These are phyloP conservation scores for Pristionchus japonicus DNA, from an alignment of 2,888 invertebrate genomes.

Conservation along the genomic window DNA sequence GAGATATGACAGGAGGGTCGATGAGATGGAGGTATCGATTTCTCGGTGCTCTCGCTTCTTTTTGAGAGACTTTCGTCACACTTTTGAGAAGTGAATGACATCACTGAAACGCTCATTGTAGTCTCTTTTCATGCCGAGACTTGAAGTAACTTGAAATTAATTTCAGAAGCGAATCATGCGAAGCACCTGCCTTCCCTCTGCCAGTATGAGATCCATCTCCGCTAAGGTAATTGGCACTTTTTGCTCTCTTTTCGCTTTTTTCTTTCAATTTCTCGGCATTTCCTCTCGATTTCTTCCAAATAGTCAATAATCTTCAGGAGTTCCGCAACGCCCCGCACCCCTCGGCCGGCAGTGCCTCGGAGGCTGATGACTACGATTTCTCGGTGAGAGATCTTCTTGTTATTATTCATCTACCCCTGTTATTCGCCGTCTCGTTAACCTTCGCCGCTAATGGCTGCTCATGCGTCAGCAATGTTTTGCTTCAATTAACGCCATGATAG, in stretches of 20 bases:
- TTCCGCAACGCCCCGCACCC: constrained; percentile 70
- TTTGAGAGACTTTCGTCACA: too few species aligned
- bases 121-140: background rate
- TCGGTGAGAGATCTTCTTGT: constrained; percentile 59
- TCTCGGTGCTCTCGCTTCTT: too few species aligned
- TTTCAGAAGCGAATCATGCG: constrained; percentile 42
- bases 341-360: constrained; percentile 65
- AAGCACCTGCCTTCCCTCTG: constrained; percentile 39
- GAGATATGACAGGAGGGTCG: constrained; percentile 63
- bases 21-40: constrained; percentile 68
- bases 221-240: background rate
- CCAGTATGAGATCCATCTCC: constrained; percentile 43
- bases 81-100: too few species aligned
- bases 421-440: background rate
- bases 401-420: too few species aligned
- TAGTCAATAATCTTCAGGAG: constrained; percentile 51
- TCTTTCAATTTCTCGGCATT: background rate
- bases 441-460: background rate
- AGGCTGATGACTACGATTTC: constrained; percentile 69
- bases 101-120: background rate
- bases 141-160: background rate
- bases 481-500: background rate
- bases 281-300: too few species aligned
- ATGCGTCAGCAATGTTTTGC: background rate
- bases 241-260: background rate